These are phyloP conservation scores for Neelides folsomi DNA, from an alignment of 2,888 invertebrate genomes.

Conservation along the genomic window DNA sequence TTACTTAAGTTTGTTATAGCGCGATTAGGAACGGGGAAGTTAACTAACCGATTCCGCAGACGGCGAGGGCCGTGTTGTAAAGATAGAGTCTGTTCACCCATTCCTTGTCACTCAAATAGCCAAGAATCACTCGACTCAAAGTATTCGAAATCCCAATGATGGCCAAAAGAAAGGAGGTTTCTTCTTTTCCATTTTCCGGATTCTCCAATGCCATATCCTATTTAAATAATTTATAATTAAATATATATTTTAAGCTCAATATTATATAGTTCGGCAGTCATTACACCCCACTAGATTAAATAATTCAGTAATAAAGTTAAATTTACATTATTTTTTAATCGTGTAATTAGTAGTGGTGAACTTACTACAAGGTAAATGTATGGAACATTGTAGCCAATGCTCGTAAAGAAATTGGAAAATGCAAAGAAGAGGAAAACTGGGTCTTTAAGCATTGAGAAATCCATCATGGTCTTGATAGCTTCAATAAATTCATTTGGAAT, in stretches of 20 bases:
- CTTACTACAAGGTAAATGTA: conserved; percentile 65
- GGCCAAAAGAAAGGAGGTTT: conserved; percentile 58
- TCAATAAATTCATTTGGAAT: conserved; percentile 57
- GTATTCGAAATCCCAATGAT: conserved; percentile 78
- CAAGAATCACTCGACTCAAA: conserved; percentile 72
- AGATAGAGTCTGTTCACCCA: conserved; percentile 81
- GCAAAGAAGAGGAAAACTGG: conserved; percentile 78
- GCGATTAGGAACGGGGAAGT: too few species aligned
- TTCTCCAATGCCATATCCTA: conserved; percentile 51
- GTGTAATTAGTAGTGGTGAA: too few species aligned
- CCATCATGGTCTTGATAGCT: conserved; percentile 66
- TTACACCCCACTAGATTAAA: too few species aligned
- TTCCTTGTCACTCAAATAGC: conserved; percentile 73
- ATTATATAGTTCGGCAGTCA: too few species aligned
- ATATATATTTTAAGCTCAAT: not conserved
- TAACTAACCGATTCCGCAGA: conserved; percentile 67
- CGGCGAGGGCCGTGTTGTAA: conserved; percentile 73
- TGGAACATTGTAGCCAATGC: conserved; percentile 87
- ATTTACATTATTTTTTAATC: too few species aligned
- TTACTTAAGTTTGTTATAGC: too few species aligned
- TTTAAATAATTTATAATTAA: conserved; percentile 2
- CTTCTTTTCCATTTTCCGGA: conserved; percentile 32
- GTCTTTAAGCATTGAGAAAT: conserved; percentile 68
- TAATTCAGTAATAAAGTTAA: too few species aligned
- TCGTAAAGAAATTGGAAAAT: conserved; percentile 86